A percentile compares a stretch with the other conserved stretches of the same genome.
These are phyloP conservation scores for Parnassius orleans DNA, from an alignment of 2,888 invertebrate species.

Conservation along the genomic window DNA sequence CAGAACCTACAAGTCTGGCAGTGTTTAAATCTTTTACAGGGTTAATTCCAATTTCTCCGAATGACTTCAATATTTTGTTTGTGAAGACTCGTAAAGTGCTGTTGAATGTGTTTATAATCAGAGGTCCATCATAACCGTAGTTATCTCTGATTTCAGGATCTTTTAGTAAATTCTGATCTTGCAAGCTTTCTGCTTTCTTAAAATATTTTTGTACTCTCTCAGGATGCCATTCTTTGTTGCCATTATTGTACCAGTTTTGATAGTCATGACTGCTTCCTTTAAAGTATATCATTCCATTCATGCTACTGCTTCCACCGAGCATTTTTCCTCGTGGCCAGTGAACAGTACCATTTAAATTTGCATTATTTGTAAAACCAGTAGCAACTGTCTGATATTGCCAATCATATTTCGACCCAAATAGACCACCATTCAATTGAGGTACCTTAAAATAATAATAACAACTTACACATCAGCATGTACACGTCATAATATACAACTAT, in stretches of 20 bases:
- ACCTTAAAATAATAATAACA: conserved; percentile 36
- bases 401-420: conserved; percentile 79
- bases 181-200: conserved; percentile 47
- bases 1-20: conserved; percentile 67
- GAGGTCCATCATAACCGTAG: conserved; percentile 67
- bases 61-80: conserved; percentile 52
- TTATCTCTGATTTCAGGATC: conserved; percentile 38
- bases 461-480: not conserved
- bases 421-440: conserved; percentile 36
- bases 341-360: conserved; percentile 76
- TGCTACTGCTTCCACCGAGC: conserved; percentile 79
- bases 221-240: conserved; percentile 79
- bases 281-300: conserved; percentile 81
- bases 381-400: conserved; percentile 89
- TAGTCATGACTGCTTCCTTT: conserved; percentile 77
- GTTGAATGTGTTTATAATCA: conserved; percentile 67
- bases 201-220: conserved; percentile 41
- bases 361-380: conserved; percentile 86
- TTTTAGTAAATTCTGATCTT: conserved; percentile 40
- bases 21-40: conserved; percentile 56
- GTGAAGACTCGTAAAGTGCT: conserved; percentile 54
- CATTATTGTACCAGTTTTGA: conserved; percentile 72
- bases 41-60: conserved; percentile 30
- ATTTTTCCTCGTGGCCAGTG: conserved; percentile 83
- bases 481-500: not conserved